Evolutionary conservation across 2,888 invertebrate genomes (phyloP).

Genomic region (Cancer borealis): DNA sequence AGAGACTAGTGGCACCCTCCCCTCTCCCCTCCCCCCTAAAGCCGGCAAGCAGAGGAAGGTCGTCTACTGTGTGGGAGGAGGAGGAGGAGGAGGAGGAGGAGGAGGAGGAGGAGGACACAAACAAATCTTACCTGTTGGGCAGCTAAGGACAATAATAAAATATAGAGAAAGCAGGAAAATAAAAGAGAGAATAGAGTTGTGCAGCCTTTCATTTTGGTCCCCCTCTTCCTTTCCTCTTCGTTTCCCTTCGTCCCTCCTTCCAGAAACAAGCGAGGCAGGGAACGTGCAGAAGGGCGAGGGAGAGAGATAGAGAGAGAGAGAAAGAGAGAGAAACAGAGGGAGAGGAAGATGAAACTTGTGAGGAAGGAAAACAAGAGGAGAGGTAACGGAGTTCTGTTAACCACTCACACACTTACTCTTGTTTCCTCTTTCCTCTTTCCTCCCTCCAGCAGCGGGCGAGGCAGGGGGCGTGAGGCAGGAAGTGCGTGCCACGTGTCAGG

Average conservation of each 20-base stretch:
- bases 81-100: background rate
- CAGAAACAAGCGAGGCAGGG: background rate
- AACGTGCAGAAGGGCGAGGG: background rate
- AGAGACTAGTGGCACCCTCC: background rate
- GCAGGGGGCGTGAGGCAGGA: background rate
- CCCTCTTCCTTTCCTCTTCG: background rate
- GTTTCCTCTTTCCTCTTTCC: background rate
- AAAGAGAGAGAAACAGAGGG: background rate
- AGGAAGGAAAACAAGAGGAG: background rate
- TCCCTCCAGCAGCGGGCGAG: background rate
- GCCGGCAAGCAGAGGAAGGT: background rate
- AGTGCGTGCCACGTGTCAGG: slow-evolving; percentile 37
- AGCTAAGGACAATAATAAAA: background rate
- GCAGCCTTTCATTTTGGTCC: background rate
- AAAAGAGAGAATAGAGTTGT: background rate
- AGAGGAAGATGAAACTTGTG: background rate
- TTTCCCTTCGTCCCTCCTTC: background rate
- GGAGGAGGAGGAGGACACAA: background rate
- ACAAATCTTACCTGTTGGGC: background rate
- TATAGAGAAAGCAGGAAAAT: background rate
- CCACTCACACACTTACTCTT: background rate
- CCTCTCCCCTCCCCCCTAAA: background rate
- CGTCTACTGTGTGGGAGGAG: background rate
- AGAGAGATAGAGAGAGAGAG: background rate
- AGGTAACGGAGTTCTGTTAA: background rate